Evolutionary conservation across 1,140 invertebrate genomes (phyloP).

Genomic region (Rhyzopertha dominica): DNA sequence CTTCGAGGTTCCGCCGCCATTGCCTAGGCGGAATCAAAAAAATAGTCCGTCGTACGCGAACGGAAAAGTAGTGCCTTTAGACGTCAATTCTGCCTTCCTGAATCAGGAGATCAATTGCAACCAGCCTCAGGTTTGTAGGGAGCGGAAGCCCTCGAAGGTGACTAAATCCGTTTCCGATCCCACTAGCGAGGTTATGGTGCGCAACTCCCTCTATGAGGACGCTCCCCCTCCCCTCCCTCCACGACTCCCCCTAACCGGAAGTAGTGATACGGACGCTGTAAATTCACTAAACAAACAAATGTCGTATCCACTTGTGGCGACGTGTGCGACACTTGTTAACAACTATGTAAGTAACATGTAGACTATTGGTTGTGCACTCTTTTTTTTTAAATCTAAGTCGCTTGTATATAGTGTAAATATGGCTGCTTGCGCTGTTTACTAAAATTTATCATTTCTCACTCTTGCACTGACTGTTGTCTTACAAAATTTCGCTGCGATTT

Average conservation of each 20-base stretch:
- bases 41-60: conserved; percentile 16
- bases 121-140: no score
- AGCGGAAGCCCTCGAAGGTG: no score
- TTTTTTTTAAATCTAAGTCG: no score
- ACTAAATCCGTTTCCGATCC: conserved; percentile 7
- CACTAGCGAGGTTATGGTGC: conserved; percentile 9
- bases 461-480: no score
- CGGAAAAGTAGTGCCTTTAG: conserved; percentile 18
- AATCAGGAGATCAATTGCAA: conserved; percentile 23
- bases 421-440: no score
- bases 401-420: no score
- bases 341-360: conserved; percentile 46
- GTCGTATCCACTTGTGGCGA: conserved; percentile 52
- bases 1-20: conserved; percentile 37
- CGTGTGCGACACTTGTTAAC: conserved; percentile 46
- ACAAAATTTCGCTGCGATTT: no score
- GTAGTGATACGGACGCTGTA: conserved; percentile 48
- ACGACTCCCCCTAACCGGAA: conserved; percentile 49
- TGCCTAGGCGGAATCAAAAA: conserved; percentile 37
- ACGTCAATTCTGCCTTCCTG: conserved; percentile 18
- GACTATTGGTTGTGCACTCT: no score
- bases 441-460: no score
- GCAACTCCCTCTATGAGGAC: background rate
- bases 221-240: conserved; percentile 57
- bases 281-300: conserved; percentile 56